Evolutionary conservation across 2,113 vertebrate species (phyloP).

Genomic region (Bubo blakistoni): DNA sequence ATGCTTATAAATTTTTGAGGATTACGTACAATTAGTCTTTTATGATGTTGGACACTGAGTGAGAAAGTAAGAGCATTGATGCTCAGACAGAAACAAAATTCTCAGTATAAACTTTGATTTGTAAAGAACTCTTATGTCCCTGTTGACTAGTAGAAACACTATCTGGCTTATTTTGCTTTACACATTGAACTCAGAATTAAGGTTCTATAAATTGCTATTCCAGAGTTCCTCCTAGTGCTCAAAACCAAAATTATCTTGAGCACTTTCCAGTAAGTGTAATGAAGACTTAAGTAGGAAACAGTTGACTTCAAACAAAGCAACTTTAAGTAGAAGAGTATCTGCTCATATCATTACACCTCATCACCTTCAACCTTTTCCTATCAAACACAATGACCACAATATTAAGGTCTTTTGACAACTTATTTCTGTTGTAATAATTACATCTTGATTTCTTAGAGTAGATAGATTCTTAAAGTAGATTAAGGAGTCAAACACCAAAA

Average conservation of each 20-base stretch:
- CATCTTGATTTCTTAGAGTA: not conserved
- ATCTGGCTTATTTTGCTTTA: not conserved
- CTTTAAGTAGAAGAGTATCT: not conserved
- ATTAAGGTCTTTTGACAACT: not conserved
- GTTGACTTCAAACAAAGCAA: not conserved
- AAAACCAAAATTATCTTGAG: not conserved
- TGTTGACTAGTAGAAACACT: not conserved
- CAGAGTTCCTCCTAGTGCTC: not conserved
- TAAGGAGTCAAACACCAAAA: not conserved
- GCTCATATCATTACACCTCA: not conserved
- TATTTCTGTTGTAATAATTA: not conserved
- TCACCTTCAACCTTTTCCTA: not conserved
- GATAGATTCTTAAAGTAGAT: not conserved
- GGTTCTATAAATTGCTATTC: not conserved
- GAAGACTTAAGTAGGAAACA: not conserved
- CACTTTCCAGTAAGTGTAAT: not conserved
- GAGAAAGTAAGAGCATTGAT: not conserved
- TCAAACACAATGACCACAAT: not conserved
- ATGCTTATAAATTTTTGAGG: not conserved
- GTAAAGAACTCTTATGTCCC: not conserved
- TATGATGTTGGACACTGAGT: not conserved
- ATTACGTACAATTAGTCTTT: not conserved
- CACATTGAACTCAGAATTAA: not conserved
- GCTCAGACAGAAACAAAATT: not conserved
- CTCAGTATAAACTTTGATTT: not conserved